Evolutionary conservation across 1,140 invertebrate genomes (phyloP).

Genomic region (Alviniconcha marisindica): DNA sequence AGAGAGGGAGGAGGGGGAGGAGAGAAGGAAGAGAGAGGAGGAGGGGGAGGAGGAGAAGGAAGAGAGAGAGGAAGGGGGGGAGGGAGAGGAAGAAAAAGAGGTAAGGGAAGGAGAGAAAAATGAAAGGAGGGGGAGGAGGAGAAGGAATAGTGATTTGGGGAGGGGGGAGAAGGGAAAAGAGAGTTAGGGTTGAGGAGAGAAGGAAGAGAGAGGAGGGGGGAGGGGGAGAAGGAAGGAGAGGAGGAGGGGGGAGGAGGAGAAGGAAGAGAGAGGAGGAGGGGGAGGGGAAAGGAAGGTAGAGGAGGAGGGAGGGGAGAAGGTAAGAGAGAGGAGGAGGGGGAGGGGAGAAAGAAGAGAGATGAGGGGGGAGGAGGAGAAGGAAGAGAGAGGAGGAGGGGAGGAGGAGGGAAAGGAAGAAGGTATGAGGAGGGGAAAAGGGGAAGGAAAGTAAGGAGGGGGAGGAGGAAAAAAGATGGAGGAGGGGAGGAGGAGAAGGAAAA

Average conservation of each 20-base stretch:
- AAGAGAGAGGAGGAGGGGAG: neutral
- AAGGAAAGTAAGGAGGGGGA: neutral
- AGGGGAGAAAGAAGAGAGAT: neutral
- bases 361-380: neutral
- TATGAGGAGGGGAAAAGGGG: neutral
- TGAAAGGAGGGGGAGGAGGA: neutral
- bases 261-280: no score
- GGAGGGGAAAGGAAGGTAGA: neutral
- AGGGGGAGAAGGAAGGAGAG: neutral
- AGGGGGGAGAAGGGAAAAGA: neutral
- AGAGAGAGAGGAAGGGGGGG: no score
- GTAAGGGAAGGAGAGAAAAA: neutral
- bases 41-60: neutral
- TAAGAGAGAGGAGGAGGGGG: neutral
- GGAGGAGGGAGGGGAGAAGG: neutral
- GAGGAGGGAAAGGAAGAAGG: neutral
- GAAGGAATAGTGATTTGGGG: no score
- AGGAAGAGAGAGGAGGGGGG: neutral
- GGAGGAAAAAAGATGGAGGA: neutral
- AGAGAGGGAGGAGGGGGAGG: no score
- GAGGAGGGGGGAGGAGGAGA: neutral
- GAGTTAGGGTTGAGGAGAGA: neutral
- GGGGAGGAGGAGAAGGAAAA: neutral
- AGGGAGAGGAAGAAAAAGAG: neutral
- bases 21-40: no score